phyloP scores from a whole-genome alignment of 2,797 vertebrate genomes.

The Tragelaphus oryx region DNA sequence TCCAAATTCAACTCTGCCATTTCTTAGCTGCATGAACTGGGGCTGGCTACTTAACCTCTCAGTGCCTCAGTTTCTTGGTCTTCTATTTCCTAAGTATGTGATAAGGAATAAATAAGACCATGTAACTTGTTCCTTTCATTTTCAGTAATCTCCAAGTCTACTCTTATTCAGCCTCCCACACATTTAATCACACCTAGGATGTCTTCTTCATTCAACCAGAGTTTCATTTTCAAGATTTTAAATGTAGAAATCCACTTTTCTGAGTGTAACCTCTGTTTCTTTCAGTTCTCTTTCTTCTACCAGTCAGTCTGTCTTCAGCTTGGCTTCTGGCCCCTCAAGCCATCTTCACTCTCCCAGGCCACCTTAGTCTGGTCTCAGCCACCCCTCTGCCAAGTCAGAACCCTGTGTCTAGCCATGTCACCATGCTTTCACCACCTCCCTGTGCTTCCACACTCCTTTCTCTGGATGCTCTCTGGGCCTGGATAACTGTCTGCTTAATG shows the following conservation, averaged over 20 bases:
- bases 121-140: slow-evolving; percentile 35
- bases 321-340: neutral
- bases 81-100: neutral
- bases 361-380: neutral
- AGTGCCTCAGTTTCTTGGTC: neutral
- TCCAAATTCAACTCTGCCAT: neutral
- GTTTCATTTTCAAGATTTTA: slow-evolving; percentile 54
- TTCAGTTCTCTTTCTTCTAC: neutral
- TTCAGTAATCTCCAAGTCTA: slow-evolving; percentile 31
- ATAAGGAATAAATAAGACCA: neutral
- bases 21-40: neutral
- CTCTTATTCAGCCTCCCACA: slow-evolving; percentile 27
- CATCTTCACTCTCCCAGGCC: neutral
- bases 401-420: neutral
- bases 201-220: neutral
- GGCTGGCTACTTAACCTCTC: neutral
- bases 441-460: neutral
- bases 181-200: slow-evolving; percentile 20
- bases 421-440: neutral
- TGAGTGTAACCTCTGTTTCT: neutral
- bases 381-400: neutral
- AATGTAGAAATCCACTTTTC: slow-evolving; percentile 48
- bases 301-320: neutral
- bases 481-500: neutral
- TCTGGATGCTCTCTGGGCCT: neutral